Base-by-base conservation (phyloP, 2,797 vertebrate genomes). In the Ptychobarbus kaznakovi region DNA sequence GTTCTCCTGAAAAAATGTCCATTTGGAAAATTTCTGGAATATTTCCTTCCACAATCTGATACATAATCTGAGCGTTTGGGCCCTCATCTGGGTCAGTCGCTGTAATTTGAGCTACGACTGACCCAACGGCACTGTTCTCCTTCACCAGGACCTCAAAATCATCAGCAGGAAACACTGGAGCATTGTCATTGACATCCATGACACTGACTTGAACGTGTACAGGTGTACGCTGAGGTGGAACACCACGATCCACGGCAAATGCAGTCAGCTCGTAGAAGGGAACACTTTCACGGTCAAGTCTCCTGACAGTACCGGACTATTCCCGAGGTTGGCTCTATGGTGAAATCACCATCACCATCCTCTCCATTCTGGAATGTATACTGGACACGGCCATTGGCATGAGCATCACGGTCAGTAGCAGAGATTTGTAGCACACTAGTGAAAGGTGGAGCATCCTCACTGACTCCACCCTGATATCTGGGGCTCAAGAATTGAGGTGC, bases 351-450 rank as follows among this genome's bases (percentile, higher is more conserved):
- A 68, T 99, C 97, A 0, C 98, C 98, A 0, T 99, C 98, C 87
- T 99, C 97, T 18, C 98, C 98, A 0, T 98, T 99, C 94, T 99
- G 98, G 90, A 99, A 99, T 3, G 98, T 99, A 89, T 99, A 99
- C 88, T 99, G 97, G 69, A 99, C 97, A 9, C 98, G 95, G 25
- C 98, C 98, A 0, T 99, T 99, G 89, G 96, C 94, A 7, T 99
- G 97, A 6, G 98, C 97, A 42, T 99, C 98, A 0, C 97, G 95
- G 91, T 99, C 98, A 0, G 97, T 99, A 86, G 98, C 98, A 35
- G 98, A 99, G 88, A 99, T 98, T 92, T 99, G 98, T 56, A 99
- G 95, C 73, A 99, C 97, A 0, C 98, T 99, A 83, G 97, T 99
- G 90, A 97, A 99, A n/a, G 97, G 96, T 22, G 97, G 97, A 0